Evolutionary conservation across 1,140 invertebrate species (phyloP), one percentile per base, ranked within the genome.

Genomic region (Pectinophora gossypiella): DNA sequence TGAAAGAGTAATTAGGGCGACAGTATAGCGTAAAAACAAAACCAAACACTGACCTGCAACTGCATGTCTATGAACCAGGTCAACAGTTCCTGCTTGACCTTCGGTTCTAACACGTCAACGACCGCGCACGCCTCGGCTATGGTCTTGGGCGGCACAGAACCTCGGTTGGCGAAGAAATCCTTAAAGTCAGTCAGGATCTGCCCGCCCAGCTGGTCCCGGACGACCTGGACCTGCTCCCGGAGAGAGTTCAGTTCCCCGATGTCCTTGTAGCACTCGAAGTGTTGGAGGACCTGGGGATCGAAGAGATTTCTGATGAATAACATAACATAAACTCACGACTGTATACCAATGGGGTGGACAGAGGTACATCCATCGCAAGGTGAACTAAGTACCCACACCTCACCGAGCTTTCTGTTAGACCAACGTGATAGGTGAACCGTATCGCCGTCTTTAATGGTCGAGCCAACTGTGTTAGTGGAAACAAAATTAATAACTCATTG

Each of bases 101-200:
- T 94, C 0, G 95, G 92, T 74, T 99, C 97, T 16, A 99, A 88
- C 27, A 97, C 95, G 45, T 96, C 96, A 1, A 99, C 91, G 0
- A 99, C 97, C 38, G 93, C 90, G 82, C 98, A 99, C 6, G 97
- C 98, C 79, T 99, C 97, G 0, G 93, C 92, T 48, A 99, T 85
- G 65, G 97, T 82, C 55, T 89, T 85, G 20, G 90, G 92, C 1
- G 92, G 91, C 22, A 93, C 89, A 69, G 92, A 91, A 70, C 91
- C 90, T 68, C 95, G 96, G 91, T 67, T 64, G 36, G 4, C 72
- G 15, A n/a, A 43, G 16, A 13, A 43, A 4, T 18, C 93, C 63
- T 96, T 94, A 86, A 99, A 99, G 87, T 99, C 98, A n/a, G 92
- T 90, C 1, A 94, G 93, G 51, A 99, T 98, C 89, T 99, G 98